Base-by-base conservation (phyloP, 2,797 vertebrate genomes). In the Enteromius trimaculatus region DNA sequence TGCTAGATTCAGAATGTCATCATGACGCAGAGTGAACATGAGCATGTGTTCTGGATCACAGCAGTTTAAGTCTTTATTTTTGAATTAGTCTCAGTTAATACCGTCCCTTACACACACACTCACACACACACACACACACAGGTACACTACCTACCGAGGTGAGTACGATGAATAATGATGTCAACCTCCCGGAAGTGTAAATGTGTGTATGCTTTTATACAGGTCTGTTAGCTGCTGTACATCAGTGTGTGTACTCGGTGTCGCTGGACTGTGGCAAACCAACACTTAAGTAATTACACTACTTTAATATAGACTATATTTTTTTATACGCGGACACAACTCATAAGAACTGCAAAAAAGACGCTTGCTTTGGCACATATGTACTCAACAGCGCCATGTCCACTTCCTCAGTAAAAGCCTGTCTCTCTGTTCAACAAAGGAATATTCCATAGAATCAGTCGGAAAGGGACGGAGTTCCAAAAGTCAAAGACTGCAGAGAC, bases 351-450 rank as follows among this genome's bases (percentile, higher is more conserved):
- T 92, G 93, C 94, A 94, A 95, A 94, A 94, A 89, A 90, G 93
- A 93, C 91, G 92, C 93, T 94, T 95, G 94, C 94, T 95, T 95
- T 96, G 95, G 94, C 94, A 95, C 94, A 92, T 92, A 92, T 94
- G 92, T 95, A 94, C 93, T 93, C 93, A 92, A 89, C 91, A 92
- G 93, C 90, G 93, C 94, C 92, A 90, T 92, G 91, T 92, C 93
- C 91, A 89, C 93, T 92, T 90, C 60, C 29, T 84, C 60, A 80
- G 86, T 91, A 92, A 93, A 93, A 94, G 94, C 92, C 53, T 37
- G 74, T 83, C 65, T 62, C 47, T 92, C 34, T 51, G 60, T 86
- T 51, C 65, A 55, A 53, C 65, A 37, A 78, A 85, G 39, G 49
- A 34, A 51, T 79, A 87, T 71, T 85, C 84, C 85, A 81, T 53